Percentiles rank a stretch among this genome's conserved stretches.
phyloP scores from a whole-genome alignment of 2,113 vertebrate genomes.

The Cebus imitator region DNA sequence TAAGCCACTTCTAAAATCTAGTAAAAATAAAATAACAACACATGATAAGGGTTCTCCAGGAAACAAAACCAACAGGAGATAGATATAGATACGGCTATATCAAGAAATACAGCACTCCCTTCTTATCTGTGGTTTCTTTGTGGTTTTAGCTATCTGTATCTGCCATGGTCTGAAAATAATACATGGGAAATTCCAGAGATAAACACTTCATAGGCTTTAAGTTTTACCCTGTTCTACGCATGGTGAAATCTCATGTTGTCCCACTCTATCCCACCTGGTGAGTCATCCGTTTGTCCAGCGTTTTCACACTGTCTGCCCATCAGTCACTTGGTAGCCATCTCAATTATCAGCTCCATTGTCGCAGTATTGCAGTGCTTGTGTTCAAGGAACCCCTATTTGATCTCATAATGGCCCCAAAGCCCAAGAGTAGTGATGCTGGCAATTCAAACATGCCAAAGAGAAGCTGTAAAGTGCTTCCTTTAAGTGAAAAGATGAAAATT shows the following conservation, averaged over 20 bases:
- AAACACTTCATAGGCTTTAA: background rate
- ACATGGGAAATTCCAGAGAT: background rate
- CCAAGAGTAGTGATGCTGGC: background rate
- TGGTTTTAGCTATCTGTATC: background rate
- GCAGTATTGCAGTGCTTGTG: background rate
- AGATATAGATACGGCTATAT: background rate
- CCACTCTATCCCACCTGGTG: background rate
- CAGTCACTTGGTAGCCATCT: background rate
- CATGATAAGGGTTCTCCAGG: background rate
- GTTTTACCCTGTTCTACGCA: background rate
- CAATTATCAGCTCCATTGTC: background rate
- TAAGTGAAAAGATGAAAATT: background rate
- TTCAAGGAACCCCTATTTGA: background rate
- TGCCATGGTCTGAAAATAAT: background rate
- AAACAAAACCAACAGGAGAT: background rate
- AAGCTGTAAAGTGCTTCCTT: background rate
- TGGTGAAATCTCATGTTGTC: background rate
- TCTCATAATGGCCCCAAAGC: background rate
- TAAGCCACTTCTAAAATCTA: background rate
- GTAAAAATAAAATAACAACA: background rate
- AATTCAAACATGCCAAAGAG: background rate
- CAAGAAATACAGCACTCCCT: background rate
- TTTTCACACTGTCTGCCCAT: background rate
- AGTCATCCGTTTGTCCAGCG: background rate
- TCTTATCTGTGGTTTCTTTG: background rate